Percentiles rank a stretch among this genome's conserved stretches.
Evolutionary conservation across 2,113 vertebrate genomes (phyloP).

Genomic region (Lepisosteus osseus): DNA sequence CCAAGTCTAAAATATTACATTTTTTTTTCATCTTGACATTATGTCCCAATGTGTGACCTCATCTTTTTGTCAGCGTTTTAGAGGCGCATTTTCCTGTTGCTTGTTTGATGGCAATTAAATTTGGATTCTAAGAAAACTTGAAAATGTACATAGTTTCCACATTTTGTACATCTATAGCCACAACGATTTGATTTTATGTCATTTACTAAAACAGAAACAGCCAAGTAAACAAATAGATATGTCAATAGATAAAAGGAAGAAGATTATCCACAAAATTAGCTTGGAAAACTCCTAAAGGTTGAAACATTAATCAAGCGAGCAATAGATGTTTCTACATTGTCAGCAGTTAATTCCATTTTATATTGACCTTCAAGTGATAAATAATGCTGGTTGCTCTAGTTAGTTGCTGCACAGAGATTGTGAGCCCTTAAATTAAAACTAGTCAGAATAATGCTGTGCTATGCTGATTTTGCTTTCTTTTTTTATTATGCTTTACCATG

Average conservation of each 20-base stretch:
- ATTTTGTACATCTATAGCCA: neutral
- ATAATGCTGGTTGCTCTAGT: conserved; percentile 27
- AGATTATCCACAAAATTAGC: conserved; percentile 34
- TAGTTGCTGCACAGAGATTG: conserved; percentile 16
- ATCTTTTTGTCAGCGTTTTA: neutral
- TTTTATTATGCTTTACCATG: conserved; percentile 6
- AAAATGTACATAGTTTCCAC: too few species aligned
- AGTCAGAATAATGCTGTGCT: conserved; percentile 25
- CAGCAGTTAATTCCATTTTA: conserved; percentile 43
- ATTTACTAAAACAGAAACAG: conserved; percentile 8
- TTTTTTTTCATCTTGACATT: neutral
- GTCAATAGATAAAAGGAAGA: conserved; percentile 1
- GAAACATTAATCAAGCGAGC: conserved; percentile 46
- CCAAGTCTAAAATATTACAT: neutral
- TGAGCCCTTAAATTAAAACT: conserved; percentile 19
- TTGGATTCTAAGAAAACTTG: too few species aligned
- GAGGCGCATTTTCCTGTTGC: neutral
- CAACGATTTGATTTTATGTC: neutral
- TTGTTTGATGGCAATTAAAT: too few species aligned
- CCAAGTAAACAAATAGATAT: conserved; percentile 26
- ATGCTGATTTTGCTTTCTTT: conserved; percentile 21
- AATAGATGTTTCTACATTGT: conserved; percentile 30
- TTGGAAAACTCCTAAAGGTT: conserved; percentile 25
- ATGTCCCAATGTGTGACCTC: neutral
- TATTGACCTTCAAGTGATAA: conserved; percentile 50